Conservation (phyloP, 2,888 invertebrate genomes). For the Gerris lacustris region DNA sequence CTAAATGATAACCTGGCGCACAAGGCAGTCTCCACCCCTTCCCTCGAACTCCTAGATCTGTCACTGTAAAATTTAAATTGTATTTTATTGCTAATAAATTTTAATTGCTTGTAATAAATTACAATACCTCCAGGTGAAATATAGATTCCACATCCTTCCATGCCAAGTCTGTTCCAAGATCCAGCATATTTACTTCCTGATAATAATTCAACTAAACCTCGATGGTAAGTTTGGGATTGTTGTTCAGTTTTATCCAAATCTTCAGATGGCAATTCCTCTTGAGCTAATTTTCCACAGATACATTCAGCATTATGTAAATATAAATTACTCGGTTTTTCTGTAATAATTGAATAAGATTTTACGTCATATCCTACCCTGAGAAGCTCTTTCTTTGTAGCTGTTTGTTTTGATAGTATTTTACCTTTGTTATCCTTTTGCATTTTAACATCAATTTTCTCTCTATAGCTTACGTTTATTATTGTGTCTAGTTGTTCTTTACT, state of each 20-base stretch:
- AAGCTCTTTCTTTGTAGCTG: not conserved
- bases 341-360: not conserved
- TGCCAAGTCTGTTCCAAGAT: slow-evolving; percentile 46
- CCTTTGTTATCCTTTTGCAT: not conserved
- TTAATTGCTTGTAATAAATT: no score
- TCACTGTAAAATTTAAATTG: no score
- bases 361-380: not conserved
- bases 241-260: not conserved
- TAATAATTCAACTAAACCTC: slow-evolving; percentile 34
- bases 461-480: not conserved
- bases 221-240: not conserved
- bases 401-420: no score
- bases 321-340: no score
- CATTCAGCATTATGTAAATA: not conserved
- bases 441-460: not conserved
- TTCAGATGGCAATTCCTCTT: not conserved
- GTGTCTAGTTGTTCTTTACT: not conserved
- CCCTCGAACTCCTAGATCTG: no score
- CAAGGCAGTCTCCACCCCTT: no score
- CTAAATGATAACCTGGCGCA: no score
- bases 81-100: not conserved
- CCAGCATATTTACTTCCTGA: slow-evolving; percentile 49
- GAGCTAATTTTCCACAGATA: not conserved
- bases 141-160: slow-evolving; percentile 50
- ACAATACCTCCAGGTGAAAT: slow-evolving; percentile 45